Evolutionary conservation across 23 tunicate genomes (phyloP), one percentile per base, ranked within the genome.

Genomic region (Clavelina lepadiformis): DNA sequence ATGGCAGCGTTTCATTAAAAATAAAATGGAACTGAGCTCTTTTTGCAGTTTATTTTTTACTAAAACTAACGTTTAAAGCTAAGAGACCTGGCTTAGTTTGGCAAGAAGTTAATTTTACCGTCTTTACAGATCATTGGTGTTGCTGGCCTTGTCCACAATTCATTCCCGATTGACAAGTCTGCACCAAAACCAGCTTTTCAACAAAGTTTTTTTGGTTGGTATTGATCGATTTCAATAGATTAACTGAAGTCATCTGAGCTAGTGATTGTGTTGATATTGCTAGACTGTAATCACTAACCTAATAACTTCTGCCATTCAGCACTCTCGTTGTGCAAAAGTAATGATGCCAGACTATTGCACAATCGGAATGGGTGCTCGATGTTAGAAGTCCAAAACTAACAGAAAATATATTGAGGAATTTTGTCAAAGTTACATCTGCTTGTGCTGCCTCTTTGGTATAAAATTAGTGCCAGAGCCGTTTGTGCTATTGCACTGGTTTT

Each of bases 101-200:
- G n/a, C n/a, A 23, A 0, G 0, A 0, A 56, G 23, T 19, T 61
- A 15, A n/a, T n/a, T 28, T 0, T 55, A 22, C 35, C 1, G 3
- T 5, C 34, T 50, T 24, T 45, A 28, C 64, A 86, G 95, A 61
- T 89, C n/a, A 46, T 89, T 41, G 89, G 89, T 11, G 81, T 89
- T 24, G 89, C 97, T 18, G 97, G 97, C n/a, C 38, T 89, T 41
- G 72, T 89, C 33, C 89, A 89, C 62, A 77, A 74, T 31, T 34
- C 55, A 38, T 89, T 89, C 56, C 49, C 83, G 7, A 46, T 89
- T 33, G 83, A 81, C 69, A 89, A 81, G 35, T 38, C 89, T 38
- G 89, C 97, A 21, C 97, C 97, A 26, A 89, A 81, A 47, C 97
- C 97, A 45, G 58, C 79, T 3, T 89, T 89, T 34, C 81, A 71